phyloP scores from a whole-genome alignment of 2,113 vertebrate genomes.

The Salminus brasiliensis region DNA sequence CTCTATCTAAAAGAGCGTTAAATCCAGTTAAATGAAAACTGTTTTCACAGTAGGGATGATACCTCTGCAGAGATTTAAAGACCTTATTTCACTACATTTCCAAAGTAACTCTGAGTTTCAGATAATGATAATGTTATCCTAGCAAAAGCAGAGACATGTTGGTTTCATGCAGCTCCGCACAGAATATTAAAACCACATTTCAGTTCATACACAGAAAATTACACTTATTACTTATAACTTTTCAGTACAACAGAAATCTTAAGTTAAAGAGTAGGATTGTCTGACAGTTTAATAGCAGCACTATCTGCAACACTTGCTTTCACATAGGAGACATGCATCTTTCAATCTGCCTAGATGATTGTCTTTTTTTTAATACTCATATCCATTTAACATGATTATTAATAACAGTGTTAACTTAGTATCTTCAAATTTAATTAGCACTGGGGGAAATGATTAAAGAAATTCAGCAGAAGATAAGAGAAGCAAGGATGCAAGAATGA shows the following conservation, averaged over 20 bases:
- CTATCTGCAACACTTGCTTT: background rate
- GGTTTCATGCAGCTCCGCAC: too few species aligned
- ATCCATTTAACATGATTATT: background rate
- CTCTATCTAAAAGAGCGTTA: background rate
- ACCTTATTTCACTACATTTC: too few species aligned
- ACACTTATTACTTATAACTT: too few species aligned
- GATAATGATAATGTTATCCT: too few species aligned
- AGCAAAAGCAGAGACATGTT: too few species aligned
- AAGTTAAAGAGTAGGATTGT: too few species aligned
- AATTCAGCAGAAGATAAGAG: background rate
- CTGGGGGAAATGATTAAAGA: background rate
- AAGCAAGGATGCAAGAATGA: too few species aligned
- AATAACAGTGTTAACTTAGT: background rate
- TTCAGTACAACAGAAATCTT: too few species aligned
- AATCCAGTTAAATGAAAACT: background rate
- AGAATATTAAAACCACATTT: background rate
- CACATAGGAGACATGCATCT: background rate
- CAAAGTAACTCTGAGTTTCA: too few species aligned
- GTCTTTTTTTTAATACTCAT: background rate
- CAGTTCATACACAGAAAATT: too few species aligned
- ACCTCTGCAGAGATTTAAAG: background rate
- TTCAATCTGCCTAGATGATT: background rate
- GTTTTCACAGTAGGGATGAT: background rate
- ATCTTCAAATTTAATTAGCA: background rate
- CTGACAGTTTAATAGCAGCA: too few species aligned